Evolutionary conservation across 2,888 invertebrate genomes (phyloP).

Genomic region (Clivina fossor): DNA sequence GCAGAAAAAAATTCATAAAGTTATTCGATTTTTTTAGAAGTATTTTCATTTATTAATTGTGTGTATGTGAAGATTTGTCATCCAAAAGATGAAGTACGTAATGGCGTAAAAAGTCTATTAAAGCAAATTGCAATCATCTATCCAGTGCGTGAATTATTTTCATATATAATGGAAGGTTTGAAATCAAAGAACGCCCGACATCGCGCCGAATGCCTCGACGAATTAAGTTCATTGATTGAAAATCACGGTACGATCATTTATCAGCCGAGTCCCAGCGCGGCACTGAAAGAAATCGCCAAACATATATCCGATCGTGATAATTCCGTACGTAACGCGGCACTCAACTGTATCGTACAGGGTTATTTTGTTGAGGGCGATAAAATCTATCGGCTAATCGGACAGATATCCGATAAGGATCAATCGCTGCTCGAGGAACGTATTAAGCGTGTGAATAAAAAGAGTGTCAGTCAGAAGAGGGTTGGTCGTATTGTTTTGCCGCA

Average conservation of each 20-base stretch:
- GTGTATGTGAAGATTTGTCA: slow-evolving; percentile 95
- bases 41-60: background rate
- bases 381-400: slow-evolving; percentile 88
- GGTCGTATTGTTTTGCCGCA: too few species aligned
- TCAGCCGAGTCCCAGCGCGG: slow-evolving; percentile 74
- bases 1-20: too few species aligned
- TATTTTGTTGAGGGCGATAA: slow-evolving; percentile 90
- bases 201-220: slow-evolving; percentile 93
- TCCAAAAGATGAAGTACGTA: slow-evolving; percentile 91
- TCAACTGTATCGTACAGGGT: slow-evolving; percentile 90
- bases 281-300: slow-evolving; percentile 87
- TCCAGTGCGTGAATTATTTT: slow-evolving; percentile 85
- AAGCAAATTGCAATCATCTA: slow-evolving; percentile 84
- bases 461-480: slow-evolving; percentile 57
- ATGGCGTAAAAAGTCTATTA: slow-evolving; percentile 83
- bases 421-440: slow-evolving; percentile 94
- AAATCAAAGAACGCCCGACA: slow-evolving; percentile 97
- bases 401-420: slow-evolving; percentile 91
- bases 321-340: slow-evolving; percentile 90
- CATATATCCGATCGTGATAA: slow-evolving; percentile 97
- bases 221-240: slow-evolving; percentile 83
- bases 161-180: slow-evolving; percentile 90
- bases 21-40: background rate
- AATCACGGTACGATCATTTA: slow-evolving; percentile 82
- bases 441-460: slow-evolving; percentile 79